Evolutionary conservation across 1,140 invertebrate species (phyloP).

Genomic region (Saccostrea cuccullata): DNA sequence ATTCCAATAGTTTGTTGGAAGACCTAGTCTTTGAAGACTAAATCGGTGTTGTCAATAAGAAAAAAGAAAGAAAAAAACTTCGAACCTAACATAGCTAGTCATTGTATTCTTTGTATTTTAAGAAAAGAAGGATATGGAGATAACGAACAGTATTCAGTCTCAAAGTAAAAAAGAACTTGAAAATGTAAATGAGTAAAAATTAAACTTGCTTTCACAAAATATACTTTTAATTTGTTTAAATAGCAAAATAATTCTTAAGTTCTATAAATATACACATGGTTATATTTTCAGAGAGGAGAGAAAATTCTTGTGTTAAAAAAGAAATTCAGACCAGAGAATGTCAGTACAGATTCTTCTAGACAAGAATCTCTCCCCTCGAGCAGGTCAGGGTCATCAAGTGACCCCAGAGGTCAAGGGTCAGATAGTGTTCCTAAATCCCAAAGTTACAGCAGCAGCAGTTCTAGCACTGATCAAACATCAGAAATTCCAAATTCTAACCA

Average conservation of each 20-base stretch:
- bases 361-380: not conserved
- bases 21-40: no score
- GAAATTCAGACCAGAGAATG: conserved; percentile 59
- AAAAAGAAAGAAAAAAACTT: no score
- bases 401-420: not conserved
- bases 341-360: not conserved
- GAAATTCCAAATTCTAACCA: not conserved
- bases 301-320: conserved; percentile 68
- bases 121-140: no score
- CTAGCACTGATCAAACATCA: not conserved
- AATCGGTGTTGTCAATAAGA: no score
- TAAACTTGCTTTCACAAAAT: no score
- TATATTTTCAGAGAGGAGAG: conserved; percentile 57
- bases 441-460: not conserved
- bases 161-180: no score
- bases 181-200: no score
- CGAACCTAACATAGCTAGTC: no score
- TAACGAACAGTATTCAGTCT: no score
- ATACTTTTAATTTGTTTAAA: no score
- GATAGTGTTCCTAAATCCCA: not conserved
- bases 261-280: not conserved
- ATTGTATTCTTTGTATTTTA: no score
- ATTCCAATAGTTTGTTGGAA: no score
- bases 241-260: not conserved
- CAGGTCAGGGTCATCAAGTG: not conserved